Conservation (phyloP, 2,888 invertebrate genomes). For the Philaethria dido region DNA sequence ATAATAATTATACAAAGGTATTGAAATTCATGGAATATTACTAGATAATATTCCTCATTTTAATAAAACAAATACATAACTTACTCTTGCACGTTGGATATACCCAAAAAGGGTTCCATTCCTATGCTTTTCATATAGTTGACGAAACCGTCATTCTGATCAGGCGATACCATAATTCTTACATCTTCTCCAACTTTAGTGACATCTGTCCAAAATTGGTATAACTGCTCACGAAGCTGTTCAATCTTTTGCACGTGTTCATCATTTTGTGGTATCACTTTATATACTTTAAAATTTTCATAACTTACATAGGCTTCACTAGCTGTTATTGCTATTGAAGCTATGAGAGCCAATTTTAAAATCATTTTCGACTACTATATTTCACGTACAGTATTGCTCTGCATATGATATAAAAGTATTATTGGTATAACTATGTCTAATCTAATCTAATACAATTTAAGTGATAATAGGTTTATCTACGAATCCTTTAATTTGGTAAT, state of each 20-base stretch:
- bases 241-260: constrained; percentile 58
- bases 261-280: constrained; percentile 69
- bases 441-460: constrained; percentile 14
- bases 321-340: constrained; percentile 17
- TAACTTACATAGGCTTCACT: constrained; percentile 56
- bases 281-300: constrained; percentile 83
- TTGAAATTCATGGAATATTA: background rate
- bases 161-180: constrained; percentile 57
- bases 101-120: constrained; percentile 48
- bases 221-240: constrained; percentile 39
- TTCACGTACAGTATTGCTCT: background rate
- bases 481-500: background rate
- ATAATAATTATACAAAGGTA: background rate
- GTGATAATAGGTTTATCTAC: constrained; percentile 3
- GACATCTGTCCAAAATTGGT: constrained; percentile 63
- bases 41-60: background rate
- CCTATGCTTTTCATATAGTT: constrained; percentile 48
- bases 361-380: constrained; percentile 17
- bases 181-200: constrained; percentile 58
- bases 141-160: constrained; percentile 50
- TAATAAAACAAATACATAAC: constrained; percentile 38
- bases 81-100: constrained; percentile 59
- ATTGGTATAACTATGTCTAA: background rate
- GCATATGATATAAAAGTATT: background rate
- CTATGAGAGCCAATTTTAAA: constrained; percentile 16